Conservation (phyloP, 2,888 invertebrate species). For the Petrophora chlorosata region DNA sequence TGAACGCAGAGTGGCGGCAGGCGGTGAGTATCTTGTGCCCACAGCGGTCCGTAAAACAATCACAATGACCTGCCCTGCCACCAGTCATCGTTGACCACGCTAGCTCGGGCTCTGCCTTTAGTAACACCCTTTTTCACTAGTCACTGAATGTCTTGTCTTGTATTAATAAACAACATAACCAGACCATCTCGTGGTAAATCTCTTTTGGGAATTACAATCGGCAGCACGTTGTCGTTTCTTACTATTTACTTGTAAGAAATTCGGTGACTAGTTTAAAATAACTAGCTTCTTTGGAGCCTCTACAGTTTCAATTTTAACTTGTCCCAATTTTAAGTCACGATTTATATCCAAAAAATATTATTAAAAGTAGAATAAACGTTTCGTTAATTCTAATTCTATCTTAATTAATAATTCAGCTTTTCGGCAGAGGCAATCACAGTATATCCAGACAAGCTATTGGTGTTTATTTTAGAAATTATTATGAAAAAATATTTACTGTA, state of each 20-base stretch:
- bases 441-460: constrained; percentile 1
- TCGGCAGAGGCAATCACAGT: neutral
- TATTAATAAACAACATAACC: neutral
- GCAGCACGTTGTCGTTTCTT: too few relatives aligned
- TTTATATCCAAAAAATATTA: too few relatives aligned
- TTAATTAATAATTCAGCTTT: neutral
- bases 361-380: too few relatives aligned
- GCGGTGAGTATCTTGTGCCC: neutral
- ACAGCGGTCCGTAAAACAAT: neutral
- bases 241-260: too few relatives aligned
- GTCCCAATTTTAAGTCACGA: too few relatives aligned
- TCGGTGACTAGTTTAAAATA: constrained; percentile 4
- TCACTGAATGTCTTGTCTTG: neutral
- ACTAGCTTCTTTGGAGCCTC: constrained; percentile 1
- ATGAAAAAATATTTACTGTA: neutral
- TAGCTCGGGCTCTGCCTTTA: neutral
- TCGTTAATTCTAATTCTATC: too few relatives aligned
- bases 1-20: neutral
- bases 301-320: too few relatives aligned
- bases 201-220: too few relatives aligned
- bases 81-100: constrained; percentile 1
- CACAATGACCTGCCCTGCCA: neutral
- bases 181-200: neutral
- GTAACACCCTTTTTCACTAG: constrained; percentile 1
- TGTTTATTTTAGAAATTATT: neutral